Evolutionary conservation across 2,888 invertebrate genomes (phyloP), one percentile per base, ranked within the genome.

Genomic region (Netelia fuscicornis): DNA sequence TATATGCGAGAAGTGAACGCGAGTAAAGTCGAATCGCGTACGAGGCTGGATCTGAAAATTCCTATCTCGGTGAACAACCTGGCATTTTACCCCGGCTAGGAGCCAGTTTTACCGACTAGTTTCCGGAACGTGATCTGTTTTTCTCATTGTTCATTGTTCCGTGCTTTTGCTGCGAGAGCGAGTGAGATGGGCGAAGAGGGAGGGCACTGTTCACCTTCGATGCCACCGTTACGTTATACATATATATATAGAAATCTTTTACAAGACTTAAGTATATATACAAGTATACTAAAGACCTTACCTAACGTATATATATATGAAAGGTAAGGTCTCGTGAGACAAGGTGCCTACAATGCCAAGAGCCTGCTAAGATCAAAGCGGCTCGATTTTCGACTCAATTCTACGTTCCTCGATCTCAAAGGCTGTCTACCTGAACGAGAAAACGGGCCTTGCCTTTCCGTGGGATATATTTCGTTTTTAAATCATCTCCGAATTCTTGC

Each of bases 121-220:
- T 76, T 65, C 13, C 65, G 65, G 65, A 30, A 65, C 76, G 76
- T 76, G 76, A 76, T 76, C 65, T 65, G 76, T 76, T 76, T 76
- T 54, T 13, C 13, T 76, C 65, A 65, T 65, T 65, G 54, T 65
- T 65, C 52, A 75, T 54, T 42, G 20, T n/a, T 44, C 20, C 62
- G 60, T 72, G 48, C 2, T 48, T 13, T 48, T 48, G 3, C 48
- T 48, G 13, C 48, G 48, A 48, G 44, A 62, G 60, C 20, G 23
- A 48, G 25, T 30, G 58, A 62, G 74, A 1, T 48, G n/a, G 48
- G 17, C 6, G 9, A 48, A 62, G 9, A 48, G 60, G 42, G 60
- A 74, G 60, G 48, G 44, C 60, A 48, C 62, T 37, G 62, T 62
- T 74, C 52, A 48, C 62, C 60, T 62, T 74, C 48, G 13, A 56